Evolutionary conservation across 2,113 vertebrate species (phyloP), one percentile per base, ranked within the genome.

Genomic region (Antechinus flavipes): DNA sequence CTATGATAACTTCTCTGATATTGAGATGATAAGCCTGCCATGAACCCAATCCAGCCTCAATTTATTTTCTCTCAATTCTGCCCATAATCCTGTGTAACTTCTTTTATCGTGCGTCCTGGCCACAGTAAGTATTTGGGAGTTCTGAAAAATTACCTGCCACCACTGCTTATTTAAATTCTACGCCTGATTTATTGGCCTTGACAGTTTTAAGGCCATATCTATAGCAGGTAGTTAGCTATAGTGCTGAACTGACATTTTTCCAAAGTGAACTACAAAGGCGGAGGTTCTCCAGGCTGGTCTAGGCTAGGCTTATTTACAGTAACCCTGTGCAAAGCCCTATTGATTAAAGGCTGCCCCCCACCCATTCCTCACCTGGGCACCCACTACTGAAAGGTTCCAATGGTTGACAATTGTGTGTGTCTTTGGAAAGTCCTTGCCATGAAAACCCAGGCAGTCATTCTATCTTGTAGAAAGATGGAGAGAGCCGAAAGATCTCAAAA

Each of bases 141-240:
- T 97, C 98, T 99, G 98, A 98, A 98, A 98, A 98, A 98, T 98
- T 96, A 97, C 98, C 98, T 99, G 99, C 98, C 98, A 98, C 97
- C 46, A 93, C 97, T 96, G 98, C 98, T 99, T 99, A 98, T 98
- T 99, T 98, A 98, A 98, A 99, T 98, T 98, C 96, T 91, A 54
- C 76, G 93, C 96, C 98, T 98, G 99, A 99, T 99, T 98, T 98
- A 99, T 98, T 98, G 98, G 98, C 93, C 97, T 91, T 98, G 99
- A 99, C 98, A 98, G 98, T 96, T 99, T 98, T 99, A 99, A 98
- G 98, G 98, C 98, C 98, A 91, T 98, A 68, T 97, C 97, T 97
- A 98, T 97, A 98, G 98, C 97, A 30, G 98, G 98, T 98, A 98
- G 98, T 98, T 98, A 98, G 98, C 98, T 97, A 97, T 98, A 98